Conservation (phyloP, 2,797 vertebrate genomes). For the Micrastur ruficollis region DNA sequence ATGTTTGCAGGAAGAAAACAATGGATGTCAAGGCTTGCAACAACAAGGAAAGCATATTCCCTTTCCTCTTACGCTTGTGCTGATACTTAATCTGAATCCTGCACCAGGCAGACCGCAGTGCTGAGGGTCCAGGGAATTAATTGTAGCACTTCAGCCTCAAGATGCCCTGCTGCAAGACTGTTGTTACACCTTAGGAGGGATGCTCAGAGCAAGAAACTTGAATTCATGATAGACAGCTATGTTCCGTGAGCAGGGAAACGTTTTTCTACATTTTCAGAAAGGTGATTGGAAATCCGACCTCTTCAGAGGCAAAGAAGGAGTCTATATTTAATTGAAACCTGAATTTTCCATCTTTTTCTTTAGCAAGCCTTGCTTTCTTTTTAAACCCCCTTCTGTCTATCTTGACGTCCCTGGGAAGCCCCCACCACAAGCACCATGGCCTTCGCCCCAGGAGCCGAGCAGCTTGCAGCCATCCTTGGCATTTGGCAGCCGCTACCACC, state of each 20-base stretch:
- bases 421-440: background rate
- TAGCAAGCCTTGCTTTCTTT: background rate
- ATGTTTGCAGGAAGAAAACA: background rate
- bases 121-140: background rate
- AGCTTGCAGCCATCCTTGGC: background rate
- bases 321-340: background rate
- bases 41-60: background rate
- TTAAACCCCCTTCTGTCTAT: background rate
- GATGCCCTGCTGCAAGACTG: background rate
- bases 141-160: accelerated
- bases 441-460: background rate
- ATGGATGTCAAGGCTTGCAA: background rate
- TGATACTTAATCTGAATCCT: background rate
- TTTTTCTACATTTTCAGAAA: background rate
- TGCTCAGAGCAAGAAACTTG: background rate
- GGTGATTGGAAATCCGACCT: background rate
- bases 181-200: background rate
- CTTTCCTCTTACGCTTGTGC: background rate
- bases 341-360: background rate
- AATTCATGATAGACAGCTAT: background rate
- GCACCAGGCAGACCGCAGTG: background rate
- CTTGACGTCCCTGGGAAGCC: background rate
- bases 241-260: background rate
- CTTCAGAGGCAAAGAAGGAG: background rate
- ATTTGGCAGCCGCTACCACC: background rate